These are phyloP conservation scores for Halcyon malimbica DNA, from an alignment of 2,113 vertebrate genomes.

Conservation along the genomic window DNA sequence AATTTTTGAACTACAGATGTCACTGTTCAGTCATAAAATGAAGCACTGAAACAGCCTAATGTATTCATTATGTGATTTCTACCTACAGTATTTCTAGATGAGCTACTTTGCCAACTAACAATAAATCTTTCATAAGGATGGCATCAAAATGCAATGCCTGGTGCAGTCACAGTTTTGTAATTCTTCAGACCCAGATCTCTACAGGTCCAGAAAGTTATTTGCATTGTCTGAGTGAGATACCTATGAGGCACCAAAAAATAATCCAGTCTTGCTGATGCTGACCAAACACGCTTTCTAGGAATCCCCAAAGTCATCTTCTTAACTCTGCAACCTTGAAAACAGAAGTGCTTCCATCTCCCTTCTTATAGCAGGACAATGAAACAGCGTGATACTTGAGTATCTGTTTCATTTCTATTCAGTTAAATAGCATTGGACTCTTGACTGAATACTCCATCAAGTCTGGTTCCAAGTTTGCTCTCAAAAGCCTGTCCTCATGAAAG, in stretches of 20 bases:
- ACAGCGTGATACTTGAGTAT: not conserved
- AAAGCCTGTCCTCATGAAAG: slow-evolving; percentile 9
- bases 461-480: slow-evolving; percentile 23
- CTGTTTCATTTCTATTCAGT: slow-evolving; percentile 9
- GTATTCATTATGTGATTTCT: slow-evolving; percentile 19
- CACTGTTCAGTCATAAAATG: slow-evolving; percentile 59
- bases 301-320: not conserved
- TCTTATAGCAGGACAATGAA: not conserved
- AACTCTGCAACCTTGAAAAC: not conserved
- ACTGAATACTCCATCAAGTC: not conserved
- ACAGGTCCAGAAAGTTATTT: not conserved
- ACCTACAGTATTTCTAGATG: not conserved
- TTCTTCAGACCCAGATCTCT: not conserved
- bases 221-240: not conserved
- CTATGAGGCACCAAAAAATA: not conserved
- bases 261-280: not conserved
- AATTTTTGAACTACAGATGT: slow-evolving; percentile 50
- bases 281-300: not conserved
- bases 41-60: not conserved
- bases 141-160: not conserved
- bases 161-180: not conserved
- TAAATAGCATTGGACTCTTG: not conserved
- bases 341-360: not conserved
- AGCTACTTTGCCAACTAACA: not conserved
- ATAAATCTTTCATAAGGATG: not conserved